Percentiles rank a stretch among this genome's conserved stretches.
Conservation (phyloP, 2,888 invertebrate species). For the Adela reaumurella region DNA sequence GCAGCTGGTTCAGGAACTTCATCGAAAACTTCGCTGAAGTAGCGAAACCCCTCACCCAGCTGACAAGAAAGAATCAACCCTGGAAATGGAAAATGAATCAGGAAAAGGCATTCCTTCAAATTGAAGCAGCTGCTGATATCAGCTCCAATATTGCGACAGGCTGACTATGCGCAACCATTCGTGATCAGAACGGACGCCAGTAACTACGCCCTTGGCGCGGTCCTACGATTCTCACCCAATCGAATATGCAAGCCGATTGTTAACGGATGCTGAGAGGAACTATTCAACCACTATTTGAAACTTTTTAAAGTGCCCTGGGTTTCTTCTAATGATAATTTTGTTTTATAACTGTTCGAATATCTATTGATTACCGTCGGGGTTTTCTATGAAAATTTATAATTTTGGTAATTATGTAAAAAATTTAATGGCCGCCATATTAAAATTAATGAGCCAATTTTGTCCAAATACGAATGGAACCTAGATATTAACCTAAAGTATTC, state of each 20-base stretch:
- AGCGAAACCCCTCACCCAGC: constrained; percentile 11
- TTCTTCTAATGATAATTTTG: too few species aligned
- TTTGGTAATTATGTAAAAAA: too few species aligned
- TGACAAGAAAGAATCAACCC: constrained; percentile 12
- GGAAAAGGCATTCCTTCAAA: constrained; percentile 9
- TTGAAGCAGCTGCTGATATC: constrained; percentile 13
- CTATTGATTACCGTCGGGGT: too few species aligned
- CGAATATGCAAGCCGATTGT: neutral
- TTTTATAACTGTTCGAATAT: too few species aligned
- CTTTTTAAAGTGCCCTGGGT: neutral
- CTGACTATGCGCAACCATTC: constrained; percentile 12
- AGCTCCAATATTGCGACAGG: constrained; percentile 15
- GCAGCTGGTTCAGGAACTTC: constrained; percentile 11
- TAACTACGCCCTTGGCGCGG: constrained; percentile 9
- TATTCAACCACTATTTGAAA: neutral
- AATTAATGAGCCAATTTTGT: too few species aligned
- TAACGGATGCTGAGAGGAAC: neutral
- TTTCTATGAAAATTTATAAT: too few species aligned
- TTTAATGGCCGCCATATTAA: too few species aligned
- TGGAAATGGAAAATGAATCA: constrained; percentile 11
- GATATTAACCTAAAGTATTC: too few species aligned
- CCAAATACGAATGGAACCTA: too few species aligned
- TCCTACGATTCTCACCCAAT: constrained; percentile 1
- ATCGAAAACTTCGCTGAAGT: constrained; percentile 9
- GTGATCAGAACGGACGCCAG: constrained; percentile 13